These are phyloP conservation scores for Pempheris klunzingeri DNA, from an alignment of 2,797 vertebrate genomes.

Conservation along the genomic window DNA sequence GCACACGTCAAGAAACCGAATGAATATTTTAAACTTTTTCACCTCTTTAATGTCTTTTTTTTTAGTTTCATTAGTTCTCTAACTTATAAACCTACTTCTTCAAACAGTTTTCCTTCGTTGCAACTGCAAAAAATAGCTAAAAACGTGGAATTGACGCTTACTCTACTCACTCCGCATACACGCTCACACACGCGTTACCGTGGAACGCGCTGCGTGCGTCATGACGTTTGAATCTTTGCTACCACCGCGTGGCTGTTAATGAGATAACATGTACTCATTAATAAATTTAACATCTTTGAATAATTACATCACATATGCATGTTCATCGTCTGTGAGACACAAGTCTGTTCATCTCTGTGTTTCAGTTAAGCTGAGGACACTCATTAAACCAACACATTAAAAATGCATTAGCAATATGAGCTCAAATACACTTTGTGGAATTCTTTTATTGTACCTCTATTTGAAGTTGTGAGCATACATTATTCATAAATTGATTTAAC, in stretches of 20 bases:
- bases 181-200: not conserved
- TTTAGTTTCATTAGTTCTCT: not conserved
- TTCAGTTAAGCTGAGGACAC: not conserved
- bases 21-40: not conserved
- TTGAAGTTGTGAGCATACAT: not conserved
- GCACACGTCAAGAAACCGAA: not conserved
- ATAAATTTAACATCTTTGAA: not conserved
- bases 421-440: not conserved
- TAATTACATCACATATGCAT: not conserved
- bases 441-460: not conserved
- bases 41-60: too few species aligned
- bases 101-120: not conserved
- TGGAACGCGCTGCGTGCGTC: not conserved
- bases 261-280: slow-evolving; percentile 20
- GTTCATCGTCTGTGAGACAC: not conserved
- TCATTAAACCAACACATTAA: slow-evolving; percentile 1
- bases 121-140: not conserved
- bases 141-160: not conserved
- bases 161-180: not conserved
- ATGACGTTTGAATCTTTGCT: slow-evolving; percentile 58
- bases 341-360: not conserved
- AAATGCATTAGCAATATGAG: slow-evolving; percentile 3
- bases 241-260: slow-evolving; percentile 63
- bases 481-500: slow-evolving; percentile 1
- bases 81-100: not conserved